Evolutionary conservation across 2,113 vertebrate genomes (phyloP).

Genomic region (Lampris incognitus): DNA sequence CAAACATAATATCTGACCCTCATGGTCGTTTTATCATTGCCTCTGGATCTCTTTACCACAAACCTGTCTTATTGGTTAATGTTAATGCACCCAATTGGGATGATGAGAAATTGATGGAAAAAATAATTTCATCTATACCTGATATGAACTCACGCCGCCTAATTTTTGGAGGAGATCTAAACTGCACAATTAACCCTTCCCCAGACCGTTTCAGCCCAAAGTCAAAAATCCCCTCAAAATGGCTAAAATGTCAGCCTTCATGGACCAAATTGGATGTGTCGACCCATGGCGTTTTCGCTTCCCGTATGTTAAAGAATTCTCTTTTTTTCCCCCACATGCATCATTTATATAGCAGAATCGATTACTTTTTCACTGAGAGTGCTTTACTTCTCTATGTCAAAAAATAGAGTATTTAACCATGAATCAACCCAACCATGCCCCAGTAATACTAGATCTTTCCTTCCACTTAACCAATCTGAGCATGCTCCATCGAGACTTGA

Average conservation of each 20-base stretch:
- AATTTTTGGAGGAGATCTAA: background rate
- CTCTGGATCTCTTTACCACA: conserved; percentile 1
- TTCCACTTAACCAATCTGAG: no score
- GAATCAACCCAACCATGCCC: no score
- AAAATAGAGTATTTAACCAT: conserved; percentile 9
- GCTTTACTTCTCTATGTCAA: conserved; percentile 1
- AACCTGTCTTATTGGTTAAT: conserved; percentile 1
- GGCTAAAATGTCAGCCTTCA: no score
- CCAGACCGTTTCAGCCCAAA: background rate
- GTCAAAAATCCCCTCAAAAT: no score
- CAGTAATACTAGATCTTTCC: no score
- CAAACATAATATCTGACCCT: background rate
- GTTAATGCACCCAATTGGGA: background rate
- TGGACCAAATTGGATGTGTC: no score
- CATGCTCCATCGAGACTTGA: background rate
- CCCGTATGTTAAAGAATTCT: background rate
- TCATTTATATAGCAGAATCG: background rate
- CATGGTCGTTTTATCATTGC: background rate
- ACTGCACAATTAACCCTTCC: background rate
- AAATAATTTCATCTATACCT: background rate
- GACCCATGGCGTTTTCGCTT: background rate
- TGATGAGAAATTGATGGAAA: background rate
- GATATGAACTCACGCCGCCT: background rate
- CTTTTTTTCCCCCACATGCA: conserved; percentile 4
- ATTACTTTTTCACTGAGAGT: conserved; percentile 7